Percentiles rank a stretch among this genome's conserved stretches.
phyloP scores from a whole-genome alignment of 2,797 vertebrate species.

The Enteromius fasciolatus region DNA sequence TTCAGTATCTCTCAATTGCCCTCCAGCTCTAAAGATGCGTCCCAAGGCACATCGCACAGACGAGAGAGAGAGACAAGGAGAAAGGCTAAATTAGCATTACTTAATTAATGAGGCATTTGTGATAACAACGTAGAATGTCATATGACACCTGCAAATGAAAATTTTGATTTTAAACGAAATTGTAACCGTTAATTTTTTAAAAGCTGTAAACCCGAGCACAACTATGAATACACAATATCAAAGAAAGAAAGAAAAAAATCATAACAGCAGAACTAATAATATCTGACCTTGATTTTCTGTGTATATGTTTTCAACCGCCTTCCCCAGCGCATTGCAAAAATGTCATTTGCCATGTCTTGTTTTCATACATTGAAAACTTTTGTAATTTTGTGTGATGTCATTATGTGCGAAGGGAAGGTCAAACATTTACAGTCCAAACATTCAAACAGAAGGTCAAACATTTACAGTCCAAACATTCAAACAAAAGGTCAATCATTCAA shows the following conservation, averaged over 20 bases:
- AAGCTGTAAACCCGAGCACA: background rate
- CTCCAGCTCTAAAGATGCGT: conserved; percentile 48
- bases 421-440: conserved; percentile 52
- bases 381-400: conserved; percentile 38
- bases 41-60: conserved; percentile 39
- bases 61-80: conserved; percentile 36
- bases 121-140: conserved; percentile 36
- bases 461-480: conserved; percentile 55
- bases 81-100: conserved; percentile 53
- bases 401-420: conserved; percentile 38
- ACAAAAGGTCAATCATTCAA: conserved; percentile 46
- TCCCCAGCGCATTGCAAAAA: conserved; percentile 7
- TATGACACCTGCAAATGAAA: conserved; percentile 40
- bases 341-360: conserved; percentile 11
- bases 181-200: background rate
- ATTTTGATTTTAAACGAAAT: conserved; percentile 1
- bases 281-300: conserved; percentile 14
- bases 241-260: too few species aligned
- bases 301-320: conserved; percentile 28
- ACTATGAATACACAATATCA: background rate
- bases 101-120: conserved; percentile 50
- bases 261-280: background rate
- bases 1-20: conserved; percentile 53
- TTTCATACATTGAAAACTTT: conserved; percentile 41
- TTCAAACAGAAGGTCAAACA: conserved; percentile 50